Base-by-base conservation (phyloP, 2,113 vertebrate genomes). In the Vireo altiloquus region DNA sequence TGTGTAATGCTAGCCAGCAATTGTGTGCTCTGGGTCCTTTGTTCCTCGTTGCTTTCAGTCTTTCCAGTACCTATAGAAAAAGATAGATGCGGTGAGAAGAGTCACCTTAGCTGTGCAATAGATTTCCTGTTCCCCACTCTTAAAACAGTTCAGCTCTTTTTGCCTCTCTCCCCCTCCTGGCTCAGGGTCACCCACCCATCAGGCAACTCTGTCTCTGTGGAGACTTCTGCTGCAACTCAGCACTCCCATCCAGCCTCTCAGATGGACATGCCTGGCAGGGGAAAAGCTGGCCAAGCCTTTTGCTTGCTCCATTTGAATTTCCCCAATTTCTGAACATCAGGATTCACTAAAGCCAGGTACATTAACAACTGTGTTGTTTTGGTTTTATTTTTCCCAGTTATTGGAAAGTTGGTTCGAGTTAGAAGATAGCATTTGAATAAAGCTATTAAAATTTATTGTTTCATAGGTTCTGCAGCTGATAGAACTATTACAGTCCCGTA, bases 401-500 rank as follows among this genome's bases (percentile, higher is more conserved):
- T 31, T 88, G 68, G 63, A 86, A 92, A 82, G 54, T 61, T 44
- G 64, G 71, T 87, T 35, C 53, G 72, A 91, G 75, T 89, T 92
- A 68, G 16, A 89, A 22, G 50, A 91, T 21, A 89, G 52, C 30
- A 57, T 90, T 84, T 90, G 75, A 72, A 83, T 39, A 83, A 92
- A 93, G 71, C 78, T 77, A 77, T 95, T 95, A 94, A 93, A 92
- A 95, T 91, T 22, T 90, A 95, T 88, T 82, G 56, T 56, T 96
- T 87, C 84, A 42, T 88, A 81, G 60, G 52, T 74, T 88, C 56
- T 79, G 52, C 2, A 12, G 88, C 72, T 83, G 76, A 87, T 80
- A 61, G 71, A 93, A 80, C 68, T 79, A 70, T 90, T 90, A 79
- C 13, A 54, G 53, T 92, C 65, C 65, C 44, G 2, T 7, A n/a